These are phyloP conservation scores for Procavia capensis DNA, from an alignment of 2,113 vertebrate genomes.

Conservation along the genomic window DNA sequence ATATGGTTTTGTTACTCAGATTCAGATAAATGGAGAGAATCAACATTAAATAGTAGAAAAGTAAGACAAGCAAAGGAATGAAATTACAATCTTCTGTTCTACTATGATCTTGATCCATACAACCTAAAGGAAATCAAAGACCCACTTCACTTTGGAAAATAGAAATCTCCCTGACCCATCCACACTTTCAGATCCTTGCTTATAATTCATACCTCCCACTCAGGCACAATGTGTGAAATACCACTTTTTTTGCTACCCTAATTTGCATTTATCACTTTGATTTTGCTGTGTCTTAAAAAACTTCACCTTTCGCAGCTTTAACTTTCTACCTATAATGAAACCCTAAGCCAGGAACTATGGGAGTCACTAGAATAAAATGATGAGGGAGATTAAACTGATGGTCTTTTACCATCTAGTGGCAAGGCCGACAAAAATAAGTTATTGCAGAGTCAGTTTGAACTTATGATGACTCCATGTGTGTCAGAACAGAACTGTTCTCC, in stretches of 20 bases:
- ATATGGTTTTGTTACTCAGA: background rate
- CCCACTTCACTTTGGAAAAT: background rate
- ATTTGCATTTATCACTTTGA: background rate
- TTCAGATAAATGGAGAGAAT: background rate
- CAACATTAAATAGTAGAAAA: background rate
- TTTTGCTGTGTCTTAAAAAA: background rate
- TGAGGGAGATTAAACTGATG: background rate
- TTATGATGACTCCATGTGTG: too few species aligned
- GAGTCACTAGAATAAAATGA: background rate
- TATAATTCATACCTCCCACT: background rate
- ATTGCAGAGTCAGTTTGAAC: too few species aligned
- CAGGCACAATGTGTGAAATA: background rate
- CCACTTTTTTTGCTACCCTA: background rate
- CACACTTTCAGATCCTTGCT: background rate
- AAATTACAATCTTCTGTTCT: background rate
- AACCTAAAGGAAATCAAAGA: background rate
- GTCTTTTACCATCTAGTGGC: background rate
- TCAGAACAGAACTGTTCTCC: too few species aligned
- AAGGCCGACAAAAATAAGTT: background rate
- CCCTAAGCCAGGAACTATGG: background rate
- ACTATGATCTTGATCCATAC: rapidly evolving
- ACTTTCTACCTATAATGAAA: background rate
- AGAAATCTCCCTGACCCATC: background rate
- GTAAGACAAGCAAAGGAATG: background rate
- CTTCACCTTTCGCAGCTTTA: background rate